Percentiles rank a stretch among this genome's conserved stretches.
phyloP scores from a whole-genome alignment of 2,888 invertebrate genomes.

The Mythimna pallens region DNA sequence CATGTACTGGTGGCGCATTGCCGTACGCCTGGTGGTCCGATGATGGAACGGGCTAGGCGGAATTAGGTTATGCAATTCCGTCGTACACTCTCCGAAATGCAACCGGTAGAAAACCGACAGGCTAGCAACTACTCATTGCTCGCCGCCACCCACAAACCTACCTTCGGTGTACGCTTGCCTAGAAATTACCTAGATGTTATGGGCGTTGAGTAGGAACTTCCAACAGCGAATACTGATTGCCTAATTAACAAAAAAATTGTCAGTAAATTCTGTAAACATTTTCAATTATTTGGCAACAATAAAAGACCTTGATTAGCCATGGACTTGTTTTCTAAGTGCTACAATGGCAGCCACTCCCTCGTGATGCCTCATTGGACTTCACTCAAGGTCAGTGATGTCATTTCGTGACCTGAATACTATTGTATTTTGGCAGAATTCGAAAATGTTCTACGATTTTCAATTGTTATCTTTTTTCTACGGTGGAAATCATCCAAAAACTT shows the following conservation, averaged over 20 bases:
- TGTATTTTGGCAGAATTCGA: slow-evolving; percentile 39
- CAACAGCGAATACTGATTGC: background rate
- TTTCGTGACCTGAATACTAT: slow-evolving; percentile 38
- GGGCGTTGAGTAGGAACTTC: background rate
- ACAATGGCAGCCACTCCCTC: slow-evolving; percentile 54
- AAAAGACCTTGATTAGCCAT: slow-evolving; percentile 39
- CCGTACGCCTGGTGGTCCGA: too few species aligned
- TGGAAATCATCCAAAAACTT: too few species aligned
- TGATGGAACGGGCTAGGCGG: too few species aligned
- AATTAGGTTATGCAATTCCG: too few species aligned
- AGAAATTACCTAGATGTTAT: background rate
- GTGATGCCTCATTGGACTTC: slow-evolving; percentile 46
- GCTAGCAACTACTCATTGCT: too few species aligned
- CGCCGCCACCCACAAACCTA: too few species aligned
- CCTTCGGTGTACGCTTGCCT: too few species aligned
- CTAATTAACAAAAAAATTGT: slow-evolving; percentile 12
- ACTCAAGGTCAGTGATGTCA: slow-evolving; percentile 63
- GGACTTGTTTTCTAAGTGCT: slow-evolving; percentile 48
- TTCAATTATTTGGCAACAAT: slow-evolving; percentile 48
- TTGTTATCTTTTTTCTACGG: background rate
- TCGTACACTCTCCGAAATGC: too few species aligned
- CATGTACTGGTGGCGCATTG: too few species aligned
- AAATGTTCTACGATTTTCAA: slow-evolving; percentile 25
- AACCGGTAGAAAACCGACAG: too few species aligned
- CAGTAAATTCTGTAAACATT: slow-evolving; percentile 36